Evolutionary conservation across 1,140 invertebrate genomes (phyloP).

Genomic region (Drosophila kohkoa): DNA sequence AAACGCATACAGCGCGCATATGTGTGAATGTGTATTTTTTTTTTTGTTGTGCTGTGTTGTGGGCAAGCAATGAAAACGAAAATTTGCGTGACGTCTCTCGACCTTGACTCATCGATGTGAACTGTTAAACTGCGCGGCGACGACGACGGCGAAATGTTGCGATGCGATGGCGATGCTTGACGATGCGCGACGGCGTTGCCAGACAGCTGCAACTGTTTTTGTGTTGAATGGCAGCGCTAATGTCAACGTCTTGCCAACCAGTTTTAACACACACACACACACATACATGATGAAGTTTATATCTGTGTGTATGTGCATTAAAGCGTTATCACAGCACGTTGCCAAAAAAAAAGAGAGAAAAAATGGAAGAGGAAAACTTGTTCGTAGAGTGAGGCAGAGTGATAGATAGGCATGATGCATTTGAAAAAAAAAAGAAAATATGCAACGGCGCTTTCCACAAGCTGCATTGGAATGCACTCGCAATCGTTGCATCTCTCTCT

Average conservation of each 20-base stretch:
- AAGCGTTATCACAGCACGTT: slow-evolving; percentile 55
- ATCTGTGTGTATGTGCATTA: slow-evolving; percentile 23
- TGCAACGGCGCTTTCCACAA: slow-evolving; percentile 50
- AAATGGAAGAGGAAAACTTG: slow-evolving; percentile 43
- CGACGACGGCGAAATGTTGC: slow-evolving; percentile 43
- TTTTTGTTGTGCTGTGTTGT: slow-evolving; percentile 60
- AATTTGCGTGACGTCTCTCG: slow-evolving; percentile 85
- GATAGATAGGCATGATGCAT: slow-evolving; percentile 19
- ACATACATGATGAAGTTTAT: slow-evolving; percentile 10
- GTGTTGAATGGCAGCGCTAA: slow-evolving; percentile 44
- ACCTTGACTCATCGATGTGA: slow-evolving; percentile 85
- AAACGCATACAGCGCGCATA: slow-evolving; percentile 55
- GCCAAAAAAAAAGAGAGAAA: slow-evolving; percentile 48
- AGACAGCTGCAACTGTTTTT: slow-evolving; percentile 43
- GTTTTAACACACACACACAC: slow-evolving; percentile 44
- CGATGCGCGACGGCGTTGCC: slow-evolving; percentile 52
- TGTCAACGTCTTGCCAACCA: slow-evolving; percentile 60
- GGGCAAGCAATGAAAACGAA: slow-evolving; percentile 84
- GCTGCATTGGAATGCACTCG: slow-evolving; percentile 61
- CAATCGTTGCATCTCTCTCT: slow-evolving; percentile 27
- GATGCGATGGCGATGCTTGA: slow-evolving; percentile 31
- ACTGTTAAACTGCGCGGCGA: slow-evolving; percentile 80
- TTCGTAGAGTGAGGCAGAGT: slow-evolving; percentile 37
- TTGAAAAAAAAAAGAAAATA: slow-evolving; percentile 52
- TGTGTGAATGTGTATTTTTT: slow-evolving; percentile 23